Evolutionary conservation across 2,113 vertebrate species (phyloP), one percentile per base, ranked within the genome.

Genomic region (Danionella cerebrum): DNA sequence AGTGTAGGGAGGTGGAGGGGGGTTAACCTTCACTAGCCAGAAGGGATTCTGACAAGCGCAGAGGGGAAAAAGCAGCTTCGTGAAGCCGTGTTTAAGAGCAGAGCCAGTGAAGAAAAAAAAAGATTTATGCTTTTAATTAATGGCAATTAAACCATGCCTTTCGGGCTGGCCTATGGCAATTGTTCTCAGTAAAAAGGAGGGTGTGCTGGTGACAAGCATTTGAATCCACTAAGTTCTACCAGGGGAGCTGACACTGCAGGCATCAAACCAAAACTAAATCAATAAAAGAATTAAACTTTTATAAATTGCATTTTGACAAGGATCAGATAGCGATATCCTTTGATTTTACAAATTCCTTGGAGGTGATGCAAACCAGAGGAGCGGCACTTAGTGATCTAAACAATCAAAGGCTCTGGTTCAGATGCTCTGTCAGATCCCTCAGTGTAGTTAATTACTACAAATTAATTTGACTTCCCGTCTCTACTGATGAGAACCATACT

Each of bases 101-200:
- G 88, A 93, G 92, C 89, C 88, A 95, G 88, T 87, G 91, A 94
- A 94, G 91, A 96, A 96, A 93, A 57, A 31, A 41, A 97, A 97
- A 95, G 94, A 97, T 96, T 97, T 96, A 96, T 98, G 95, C 94
- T 98, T 97, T 97, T 98, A 98, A 98, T 98, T 98, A 98, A 96
- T 94, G 91, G 95, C 96, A 98, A 98, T 98, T 98, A 98, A 98
- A 98, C 90, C 95, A 87, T 97, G 96, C 93, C 96, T 96, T 93
- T 93, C 90, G 93, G 96, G 92, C 93, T 95, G 95, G 93, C 96
- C 96, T 89, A 89, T 96, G 94, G 96, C 96, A 88, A 97, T 94
- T 95, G 94, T 97, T 96, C 93, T 90, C 88, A 91, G 91, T 89
- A 92, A 93, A 96, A 97, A 95, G 91, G 90, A 95, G 94, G 93